These are phyloP conservation scores for Drosophila watanabei DNA, from an alignment of 1,140 invertebrate genomes.

Conservation along the genomic window DNA sequence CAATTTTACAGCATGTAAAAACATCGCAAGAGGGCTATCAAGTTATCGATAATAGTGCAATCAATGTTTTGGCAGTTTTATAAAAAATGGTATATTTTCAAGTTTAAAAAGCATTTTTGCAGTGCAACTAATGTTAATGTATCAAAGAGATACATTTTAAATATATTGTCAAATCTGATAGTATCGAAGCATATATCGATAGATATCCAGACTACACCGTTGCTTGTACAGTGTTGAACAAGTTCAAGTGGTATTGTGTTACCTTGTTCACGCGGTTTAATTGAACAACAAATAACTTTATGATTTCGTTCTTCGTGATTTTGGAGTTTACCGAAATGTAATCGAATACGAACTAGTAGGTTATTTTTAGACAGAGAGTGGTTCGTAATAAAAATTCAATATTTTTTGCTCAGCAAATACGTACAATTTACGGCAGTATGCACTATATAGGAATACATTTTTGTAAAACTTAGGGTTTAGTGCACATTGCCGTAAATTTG, in stretches of 20 bases:
- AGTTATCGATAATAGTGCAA: neutral
- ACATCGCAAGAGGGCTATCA: neutral
- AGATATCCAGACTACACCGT: neutral
- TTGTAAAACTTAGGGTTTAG: too few relatives aligned
- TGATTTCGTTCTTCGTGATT: neutral
- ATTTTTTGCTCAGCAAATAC: too few relatives aligned
- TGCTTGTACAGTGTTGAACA: constrained; percentile 4
- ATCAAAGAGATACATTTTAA: neutral
- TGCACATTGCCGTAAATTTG: too few relatives aligned
- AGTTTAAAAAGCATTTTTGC: neutral
- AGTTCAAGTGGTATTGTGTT: constrained; percentile 5
- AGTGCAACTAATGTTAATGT: neutral
- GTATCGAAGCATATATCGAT: neutral
- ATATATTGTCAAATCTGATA: neutral
- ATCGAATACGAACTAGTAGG: too few relatives aligned
- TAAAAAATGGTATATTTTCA: neutral
- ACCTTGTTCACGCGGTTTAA: neutral
- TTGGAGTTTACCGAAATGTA: neutral
- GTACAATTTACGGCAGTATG: neutral
- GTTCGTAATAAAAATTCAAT: neutral
- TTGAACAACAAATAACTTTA: neutral
- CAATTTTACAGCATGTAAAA: neutral
- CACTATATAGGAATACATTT: neutral
- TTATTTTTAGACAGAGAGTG: neutral
- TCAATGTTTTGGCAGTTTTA: neutral